Base-by-base conservation (phyloP, 2,888 invertebrate species). In the Mythimna impura region DNA sequence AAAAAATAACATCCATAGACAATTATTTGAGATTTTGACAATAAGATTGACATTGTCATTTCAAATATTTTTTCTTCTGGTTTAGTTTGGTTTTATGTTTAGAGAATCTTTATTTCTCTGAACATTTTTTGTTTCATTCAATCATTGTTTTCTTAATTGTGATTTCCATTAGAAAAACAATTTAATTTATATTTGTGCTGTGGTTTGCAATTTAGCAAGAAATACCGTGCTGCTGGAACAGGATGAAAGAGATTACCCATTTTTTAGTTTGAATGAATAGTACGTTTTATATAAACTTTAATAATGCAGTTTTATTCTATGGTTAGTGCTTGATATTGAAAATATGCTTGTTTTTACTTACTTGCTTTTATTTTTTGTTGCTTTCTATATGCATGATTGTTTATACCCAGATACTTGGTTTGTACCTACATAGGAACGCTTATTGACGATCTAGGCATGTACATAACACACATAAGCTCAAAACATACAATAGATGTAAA, bases 361-460 rank as follows among this genome's bases (percentile, higher is more conserved):
- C 74, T 55, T 80, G 61, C 74, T 80, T 74, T n/a, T 55, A 30
- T 34, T 55, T 62, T 34, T 22, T 10, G 20, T 73, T 61, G 73
- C 43, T 80, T 71, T 79, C 1, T 22, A 30, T 8, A 47, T n/a
- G n/a, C n/a, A 14, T 36, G 17, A 54, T 47, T 61, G 36, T 17
- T 47, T 47, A 12, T 40, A 12, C 40, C 40, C 3, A 14, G 4
- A 1, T 47, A 17, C 47, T 47, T 47, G 47, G 47, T 47, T 73
- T 55, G 22, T 30, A 34, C 8, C 8, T 36, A 74, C 50, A 40
- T 50, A 5, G n/a, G 22, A 50, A 4, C 25, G 34, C 40, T 55
- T 75, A 43, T 73, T 62, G 47, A 57, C 34, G 30, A 55, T 54
- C 34, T 61, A 34, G 34, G 30, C 36, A 30, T 65, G 6, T 7